Conservation (phyloP, 2,888 invertebrate species). For the Galerucella pusilla region DNA sequence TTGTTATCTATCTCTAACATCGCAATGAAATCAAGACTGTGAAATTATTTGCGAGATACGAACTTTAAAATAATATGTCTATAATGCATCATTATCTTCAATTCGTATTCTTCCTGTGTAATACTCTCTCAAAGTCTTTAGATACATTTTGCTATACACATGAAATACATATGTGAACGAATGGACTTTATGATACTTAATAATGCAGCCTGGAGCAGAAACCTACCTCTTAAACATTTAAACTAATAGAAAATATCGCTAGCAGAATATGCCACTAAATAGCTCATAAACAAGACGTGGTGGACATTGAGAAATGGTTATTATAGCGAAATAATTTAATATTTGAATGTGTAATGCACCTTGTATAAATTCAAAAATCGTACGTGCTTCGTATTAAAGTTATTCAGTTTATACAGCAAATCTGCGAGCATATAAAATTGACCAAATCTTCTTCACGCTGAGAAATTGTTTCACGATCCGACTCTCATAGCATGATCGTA, state of each 20-base stretch:
- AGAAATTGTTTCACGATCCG: slow-evolving; percentile 43
- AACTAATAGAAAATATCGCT: not conserved
- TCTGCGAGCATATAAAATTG: slow-evolving; percentile 51
- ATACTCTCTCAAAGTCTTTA: not conserved
- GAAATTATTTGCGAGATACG: too few species aligned
- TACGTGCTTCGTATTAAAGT: slow-evolving; percentile 45
- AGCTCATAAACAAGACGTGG: too few species aligned
- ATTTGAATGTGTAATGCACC: not conserved
- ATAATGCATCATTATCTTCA: too few species aligned
- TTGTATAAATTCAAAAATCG: slow-evolving; percentile 35
- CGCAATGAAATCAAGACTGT: too few species aligned
- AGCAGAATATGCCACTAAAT: not conserved
- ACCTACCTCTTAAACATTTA: not conserved
- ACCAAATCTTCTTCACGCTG: slow-evolving; percentile 49
- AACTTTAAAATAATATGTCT: too few species aligned
- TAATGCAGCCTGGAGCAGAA: not conserved
- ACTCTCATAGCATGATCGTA: slow-evolving; percentile 41
- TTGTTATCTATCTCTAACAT: too few species aligned
- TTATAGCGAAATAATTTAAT: too few species aligned
- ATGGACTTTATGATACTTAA: not conserved
- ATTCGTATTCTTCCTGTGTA: too few species aligned
- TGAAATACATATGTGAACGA: too few species aligned
- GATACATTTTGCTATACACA: too few species aligned
- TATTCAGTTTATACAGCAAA: slow-evolving; percentile 49
- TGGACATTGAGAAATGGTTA: too few species aligned